Evolutionary conservation across 2,888 invertebrate genomes (phyloP), one percentile per base, ranked within the genome.

Genomic region (Latrodectus hesperus): DNA sequence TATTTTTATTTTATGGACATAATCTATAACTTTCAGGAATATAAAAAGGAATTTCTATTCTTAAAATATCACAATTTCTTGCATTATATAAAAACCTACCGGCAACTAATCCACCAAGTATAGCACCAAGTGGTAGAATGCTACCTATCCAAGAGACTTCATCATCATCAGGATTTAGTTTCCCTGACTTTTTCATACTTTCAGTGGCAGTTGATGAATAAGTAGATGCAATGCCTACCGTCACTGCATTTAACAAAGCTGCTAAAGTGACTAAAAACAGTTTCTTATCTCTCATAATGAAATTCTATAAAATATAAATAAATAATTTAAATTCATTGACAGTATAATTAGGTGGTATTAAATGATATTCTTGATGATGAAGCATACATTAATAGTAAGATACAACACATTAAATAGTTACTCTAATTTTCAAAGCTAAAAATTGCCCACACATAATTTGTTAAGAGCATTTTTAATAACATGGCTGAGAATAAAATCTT

Each of bases 131-230:
- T 0, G 98, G 97, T 95, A 98, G 96, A 16, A 97, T 93, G 90
- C 97, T 96, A 75, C 96, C 96, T 80, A 97, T 95, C 97, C 97
- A 97, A 84, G 96, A 96, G 90, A 94, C 94, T 96, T 97, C 95
- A 51, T 94, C 93, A 0, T 92, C 90, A 0, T 93, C 93, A 1
- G 95, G 93, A 16, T 93, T 38, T 94, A 94, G 85, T 92, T 93
- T 85, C 94, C 93, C 89, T 93, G 67, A 91, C 81, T 93, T 93
- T 38, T 38, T 38, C 95, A 97, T 95, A 38, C 95, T 95, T 17
- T 94, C 94, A 68, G 96, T 93, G 26, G 97, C 97, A 67, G 97
- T 96, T 1, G 97, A 96, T 5, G 97, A 96, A 91, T 96, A 98
- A 38, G 96, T 96, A n/a, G 96, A 95, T 38, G 96, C 94, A 92